Base-by-base conservation (phyloP, 2,113 vertebrate species). In the Uria lomvia region DNA sequence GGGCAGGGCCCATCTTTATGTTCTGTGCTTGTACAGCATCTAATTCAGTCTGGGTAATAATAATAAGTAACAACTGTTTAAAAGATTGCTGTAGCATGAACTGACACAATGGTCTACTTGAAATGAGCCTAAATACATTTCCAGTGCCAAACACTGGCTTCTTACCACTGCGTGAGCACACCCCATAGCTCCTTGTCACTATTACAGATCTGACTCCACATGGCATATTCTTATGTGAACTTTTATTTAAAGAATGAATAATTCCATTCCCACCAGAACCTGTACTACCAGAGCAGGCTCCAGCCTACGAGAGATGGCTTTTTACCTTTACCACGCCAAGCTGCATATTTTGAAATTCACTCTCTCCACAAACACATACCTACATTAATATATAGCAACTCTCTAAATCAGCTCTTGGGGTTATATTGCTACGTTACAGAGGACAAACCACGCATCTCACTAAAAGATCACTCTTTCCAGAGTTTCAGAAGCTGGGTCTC, bases 41-140 rank as follows among this genome's bases (percentile, higher is more conserved):
- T 94, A 82, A 90, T 72, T 89, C 77, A 85, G 66, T 88, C 67
- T 65, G 84, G 88, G 65, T 94, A 94, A 91, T 86, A 95, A 94
- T 91, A 94, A 77, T 73, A 92, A 88, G 75, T 78, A 94, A 92
- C 92, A 95, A 97, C 86, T 92, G 94, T 84, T 86, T 77, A 74
- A 86, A 86, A 85, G 80, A 75, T 70, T 75, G 23, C 45, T 85
- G 71, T 43, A 58, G 70, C 45, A 23, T 59, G 47, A 93, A 38
- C 56, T 60, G 65, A 91, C 65, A 81, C 63, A 88, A 67, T 56
- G 68, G 60, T 56, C 75, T 88, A 16, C 47, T 94, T 89, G 70
- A 91, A 76, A 81, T n/a, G 40, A 81, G n/a, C 60, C 27, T 91
- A 81, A 92, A 85, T 20, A 43, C 36, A 75, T 68, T 91, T 86